A percentile compares a stretch with the other conserved stretches of the same genome.
Conservation (phyloP, 2,888 invertebrate genomes). For the Machimus rusticus region DNA sequence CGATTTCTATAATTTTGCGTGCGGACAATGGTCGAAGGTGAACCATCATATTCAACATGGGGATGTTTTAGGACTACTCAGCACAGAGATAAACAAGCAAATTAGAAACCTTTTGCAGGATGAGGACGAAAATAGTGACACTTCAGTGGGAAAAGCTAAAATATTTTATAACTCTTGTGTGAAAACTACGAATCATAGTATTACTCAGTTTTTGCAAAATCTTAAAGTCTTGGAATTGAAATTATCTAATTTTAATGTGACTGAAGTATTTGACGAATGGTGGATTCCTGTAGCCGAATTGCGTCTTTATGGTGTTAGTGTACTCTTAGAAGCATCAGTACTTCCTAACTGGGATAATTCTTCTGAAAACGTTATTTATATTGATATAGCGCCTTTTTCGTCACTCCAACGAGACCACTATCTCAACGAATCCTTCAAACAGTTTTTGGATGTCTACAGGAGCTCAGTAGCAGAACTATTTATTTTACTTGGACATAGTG, state of each 20-base stretch:
- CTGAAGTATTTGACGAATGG: neutral
- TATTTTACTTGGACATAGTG: neutral
- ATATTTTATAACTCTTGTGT: conserved; percentile 13
- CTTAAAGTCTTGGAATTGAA: neutral
- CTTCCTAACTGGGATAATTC: conserved; percentile 9
- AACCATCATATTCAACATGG: neutral
- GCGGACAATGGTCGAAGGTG: neutral
- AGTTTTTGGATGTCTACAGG: neutral
- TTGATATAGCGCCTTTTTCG: neutral
- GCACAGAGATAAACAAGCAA: neutral
- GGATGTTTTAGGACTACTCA: neutral
- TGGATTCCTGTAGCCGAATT: neutral
- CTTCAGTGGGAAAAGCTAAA: neutral
- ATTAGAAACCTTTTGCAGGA: neutral
- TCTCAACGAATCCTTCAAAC: neutral
- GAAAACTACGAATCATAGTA: neutral
- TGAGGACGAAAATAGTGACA: neutral
- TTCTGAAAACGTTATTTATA: neutral
- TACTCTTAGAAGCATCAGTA: neutral
- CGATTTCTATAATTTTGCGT: conserved; percentile 12
- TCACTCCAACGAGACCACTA: neutral
- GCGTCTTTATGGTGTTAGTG: neutral
- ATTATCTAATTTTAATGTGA: neutral
- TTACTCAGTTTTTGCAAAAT: neutral
- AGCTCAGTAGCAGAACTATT: neutral